These are phyloP conservation scores for Chiloscyllium plagiosum DNA, from an alignment of 2,113 vertebrate species.

Conservation along the genomic window DNA sequence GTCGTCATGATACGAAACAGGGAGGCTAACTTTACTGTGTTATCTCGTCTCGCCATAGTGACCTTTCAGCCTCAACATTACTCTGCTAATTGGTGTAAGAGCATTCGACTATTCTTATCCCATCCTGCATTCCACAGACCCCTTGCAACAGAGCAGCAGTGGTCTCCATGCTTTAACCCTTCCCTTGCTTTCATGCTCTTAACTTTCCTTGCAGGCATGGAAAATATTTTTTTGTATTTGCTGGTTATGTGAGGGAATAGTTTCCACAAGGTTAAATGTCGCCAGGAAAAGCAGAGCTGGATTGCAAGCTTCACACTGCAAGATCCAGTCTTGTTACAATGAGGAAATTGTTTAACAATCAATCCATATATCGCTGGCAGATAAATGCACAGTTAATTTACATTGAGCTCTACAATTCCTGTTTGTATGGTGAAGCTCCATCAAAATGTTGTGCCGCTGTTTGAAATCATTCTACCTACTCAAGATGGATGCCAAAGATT, in stretches of 20 bases:
- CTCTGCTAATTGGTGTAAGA: no score
- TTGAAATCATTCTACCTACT: background rate
- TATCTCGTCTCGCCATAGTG: no score
- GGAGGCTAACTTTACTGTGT: no score
- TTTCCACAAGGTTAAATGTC: background rate
- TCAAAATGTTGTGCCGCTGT: background rate
- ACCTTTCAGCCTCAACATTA: no score
- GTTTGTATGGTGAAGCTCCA: background rate
- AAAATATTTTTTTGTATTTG: background rate
- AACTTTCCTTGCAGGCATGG: no score
- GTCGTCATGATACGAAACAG: no score
- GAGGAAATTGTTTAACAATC: background rate
- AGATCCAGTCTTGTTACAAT: background rate
- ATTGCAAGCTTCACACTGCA: background rate
- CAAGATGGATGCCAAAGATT: background rate
- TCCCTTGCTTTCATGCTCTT: no score
- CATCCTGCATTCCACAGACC: no score
- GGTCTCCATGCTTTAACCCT: no score
- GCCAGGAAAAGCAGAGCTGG: background rate
- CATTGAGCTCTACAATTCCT: background rate
- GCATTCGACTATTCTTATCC: no score
- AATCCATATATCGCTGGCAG: background rate
- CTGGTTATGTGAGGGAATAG: background rate
- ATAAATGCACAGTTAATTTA: background rate
- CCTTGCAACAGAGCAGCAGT: no score